Evolutionary conservation across 2,797 vertebrate genomes (phyloP), one percentile per base, ranked within the genome.

Genomic region (Arnoldichthys spilopterus): DNA sequence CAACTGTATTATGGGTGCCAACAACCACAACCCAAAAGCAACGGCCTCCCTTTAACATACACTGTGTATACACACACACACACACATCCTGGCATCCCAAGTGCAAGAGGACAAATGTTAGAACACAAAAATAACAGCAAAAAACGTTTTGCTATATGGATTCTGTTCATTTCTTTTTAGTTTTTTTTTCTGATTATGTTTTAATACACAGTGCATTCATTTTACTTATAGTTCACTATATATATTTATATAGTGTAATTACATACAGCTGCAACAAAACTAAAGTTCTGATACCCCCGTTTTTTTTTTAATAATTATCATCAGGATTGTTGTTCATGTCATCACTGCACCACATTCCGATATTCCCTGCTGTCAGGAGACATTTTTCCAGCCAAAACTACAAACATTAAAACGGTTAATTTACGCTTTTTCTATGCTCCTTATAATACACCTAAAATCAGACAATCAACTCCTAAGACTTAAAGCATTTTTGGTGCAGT

Each of bases 311-410:
- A 22, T 58, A 53, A n/a, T n/a, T n/a, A 18, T 20, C 30, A 37
- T 70, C 56, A 54, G 18, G 4, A 40, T 51, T 18, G 26, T 66
- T 66, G 51, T 32, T 72, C 45, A 22, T 63, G 16, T 61, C 22
- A 3, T 72, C 49, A 43, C 76, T 64, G 54, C 75, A 70, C 54
- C 66, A 70, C 75, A 77, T 59, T 49, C 63, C 26, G 43, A 78
- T 53, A 15, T 40, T 30, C 40, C 7, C 16, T 6, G n/a, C 56
- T n/a, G 37, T 63, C 69, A 78, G 49, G 77, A 72, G 24, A 47
- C 30, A 51, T 11, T 43, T 11, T 68, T 28, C 37, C 1, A 3
- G 2, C 54, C 6, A 43, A 77, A 77, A 66, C 22, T 53, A 69
- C 28, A 28, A 77, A 74, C 6, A 16, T 5, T 69, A 77, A 74